Conservation (phyloP, 2,797 vertebrate genomes). For the Argyrosomus regius region DNA sequence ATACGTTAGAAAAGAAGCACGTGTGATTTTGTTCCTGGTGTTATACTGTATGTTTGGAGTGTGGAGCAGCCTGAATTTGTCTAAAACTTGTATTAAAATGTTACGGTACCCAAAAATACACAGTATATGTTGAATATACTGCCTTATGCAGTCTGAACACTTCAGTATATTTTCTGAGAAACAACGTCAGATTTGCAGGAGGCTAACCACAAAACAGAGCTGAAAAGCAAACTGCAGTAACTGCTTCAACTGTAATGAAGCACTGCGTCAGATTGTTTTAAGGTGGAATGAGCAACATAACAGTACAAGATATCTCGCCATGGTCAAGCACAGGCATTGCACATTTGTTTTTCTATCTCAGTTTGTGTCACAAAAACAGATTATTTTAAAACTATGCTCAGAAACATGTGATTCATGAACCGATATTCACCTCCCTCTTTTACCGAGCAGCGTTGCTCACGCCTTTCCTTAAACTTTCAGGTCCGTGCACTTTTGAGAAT, state of each 20-base stretch:
- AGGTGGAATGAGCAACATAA: neutral
- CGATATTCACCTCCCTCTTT: neutral
- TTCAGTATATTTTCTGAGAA: neutral
- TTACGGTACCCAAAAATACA: no score
- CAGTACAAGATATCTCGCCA: neutral
- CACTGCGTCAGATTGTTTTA: neutral
- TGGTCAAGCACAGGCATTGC: neutral
- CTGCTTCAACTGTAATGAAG: neutral
- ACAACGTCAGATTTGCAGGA: neutral
- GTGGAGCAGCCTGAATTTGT: no score
- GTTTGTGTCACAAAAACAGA: neutral
- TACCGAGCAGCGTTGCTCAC: slow-evolving; percentile 5
- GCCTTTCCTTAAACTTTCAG: slow-evolving; percentile 56
- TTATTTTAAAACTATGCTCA: neutral
- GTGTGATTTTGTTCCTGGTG: no score
- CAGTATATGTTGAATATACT: no score
- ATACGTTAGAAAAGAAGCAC: no score
- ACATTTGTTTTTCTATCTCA: neutral
- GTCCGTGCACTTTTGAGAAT: slow-evolving; percentile 84
- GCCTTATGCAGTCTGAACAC: no score
- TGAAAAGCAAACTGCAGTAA: neutral
- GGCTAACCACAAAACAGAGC: neutral
- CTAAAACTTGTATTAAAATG: no score
- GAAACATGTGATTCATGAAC: slow-evolving; percentile 11
- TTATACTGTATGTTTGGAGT: no score